These are phyloP conservation scores for Phalacrocorax aristotelis DNA, from an alignment of 2,113 vertebrate species.

Conservation along the genomic window DNA sequence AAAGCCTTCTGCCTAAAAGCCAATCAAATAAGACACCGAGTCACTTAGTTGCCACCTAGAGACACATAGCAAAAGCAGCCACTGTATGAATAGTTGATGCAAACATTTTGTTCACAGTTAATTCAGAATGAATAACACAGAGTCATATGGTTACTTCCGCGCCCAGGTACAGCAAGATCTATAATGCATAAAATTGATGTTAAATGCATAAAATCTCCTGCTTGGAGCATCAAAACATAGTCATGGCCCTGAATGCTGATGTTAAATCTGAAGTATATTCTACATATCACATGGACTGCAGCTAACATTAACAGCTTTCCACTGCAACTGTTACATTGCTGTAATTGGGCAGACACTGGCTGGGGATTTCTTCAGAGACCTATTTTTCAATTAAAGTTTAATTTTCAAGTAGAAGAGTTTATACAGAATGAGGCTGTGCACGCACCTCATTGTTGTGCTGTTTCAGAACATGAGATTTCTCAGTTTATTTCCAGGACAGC, in stretches of 20 bases:
- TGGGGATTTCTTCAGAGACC: conserved; percentile 17
- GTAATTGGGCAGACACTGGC: background rate
- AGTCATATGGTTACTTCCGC: background rate
- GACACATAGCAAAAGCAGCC: conserved; percentile 24
- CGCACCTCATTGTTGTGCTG: background rate
- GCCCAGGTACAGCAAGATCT: conserved; percentile 4
- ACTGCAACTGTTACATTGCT: background rate
- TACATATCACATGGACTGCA: conserved; percentile 11
- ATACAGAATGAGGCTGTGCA: background rate
- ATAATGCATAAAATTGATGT: conserved; percentile 16
- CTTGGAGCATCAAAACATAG: conserved; percentile 42
- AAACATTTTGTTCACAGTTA: conserved; percentile 49
- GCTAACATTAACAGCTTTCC: background rate
- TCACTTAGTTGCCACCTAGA: conserved; percentile 16
- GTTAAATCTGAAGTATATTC: conserved; percentile 27
- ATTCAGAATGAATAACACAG: conserved; percentile 41
- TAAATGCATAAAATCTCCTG: conserved; percentile 37
- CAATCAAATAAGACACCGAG: conserved; percentile 46
- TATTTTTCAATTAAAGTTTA: conserved; percentile 51
- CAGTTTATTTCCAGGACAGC: background rate
- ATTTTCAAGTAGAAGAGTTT: conserved; percentile 44
- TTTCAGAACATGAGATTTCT: background rate
- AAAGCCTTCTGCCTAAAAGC: conserved; percentile 48
- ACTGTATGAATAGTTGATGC: background rate
- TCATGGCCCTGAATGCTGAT: conserved; percentile 45